phyloP scores from a whole-genome alignment of 2,888 invertebrate genomes.

The Morpho achilles region DNA sequence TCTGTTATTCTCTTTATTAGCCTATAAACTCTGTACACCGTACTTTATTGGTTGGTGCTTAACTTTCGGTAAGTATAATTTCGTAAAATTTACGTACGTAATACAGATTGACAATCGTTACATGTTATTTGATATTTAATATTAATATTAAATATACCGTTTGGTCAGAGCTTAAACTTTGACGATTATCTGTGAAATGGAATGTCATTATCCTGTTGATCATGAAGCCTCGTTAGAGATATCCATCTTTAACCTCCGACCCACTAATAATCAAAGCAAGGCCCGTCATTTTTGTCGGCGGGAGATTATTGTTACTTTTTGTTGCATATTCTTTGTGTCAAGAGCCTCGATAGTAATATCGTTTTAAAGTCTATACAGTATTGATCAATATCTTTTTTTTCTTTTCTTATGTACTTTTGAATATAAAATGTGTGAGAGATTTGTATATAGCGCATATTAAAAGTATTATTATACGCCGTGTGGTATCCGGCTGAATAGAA shows the following conservation, averaged over 20 bases:
- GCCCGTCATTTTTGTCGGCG: slow-evolving; percentile 47
- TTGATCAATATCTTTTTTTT: slow-evolving; percentile 7
- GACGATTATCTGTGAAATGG: slow-evolving; percentile 27
- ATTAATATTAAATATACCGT: background rate
- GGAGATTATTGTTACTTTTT: slow-evolving; percentile 51
- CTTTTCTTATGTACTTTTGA: background rate
- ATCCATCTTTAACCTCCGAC: slow-evolving; percentile 63
- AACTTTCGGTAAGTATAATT: too few relatives aligned
- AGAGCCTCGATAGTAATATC: slow-evolving; percentile 15
- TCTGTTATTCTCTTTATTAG: too few relatives aligned
- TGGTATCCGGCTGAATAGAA: too few relatives aligned
- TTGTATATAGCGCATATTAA: too few relatives aligned
- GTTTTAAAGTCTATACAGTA: slow-evolving; percentile 10
- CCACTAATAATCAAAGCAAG: slow-evolving; percentile 64
- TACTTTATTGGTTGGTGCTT: too few relatives aligned
- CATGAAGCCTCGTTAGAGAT: slow-evolving; percentile 38
- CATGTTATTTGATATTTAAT: background rate
- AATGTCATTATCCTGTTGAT: slow-evolving; percentile 30
- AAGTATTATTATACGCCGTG: too few relatives aligned
- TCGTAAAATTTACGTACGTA: too few relatives aligned
- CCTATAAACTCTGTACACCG: too few relatives aligned
- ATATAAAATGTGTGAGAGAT: too few relatives aligned
- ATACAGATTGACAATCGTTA: too few relatives aligned
- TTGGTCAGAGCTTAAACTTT: slow-evolving; percentile 2
- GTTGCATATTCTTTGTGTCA: slow-evolving; percentile 42